Evolutionary conservation across 1,140 invertebrate species (phyloP), one percentile per base, ranked within the genome.

Genomic region (Leptinotarsa undecemlineata): DNA sequence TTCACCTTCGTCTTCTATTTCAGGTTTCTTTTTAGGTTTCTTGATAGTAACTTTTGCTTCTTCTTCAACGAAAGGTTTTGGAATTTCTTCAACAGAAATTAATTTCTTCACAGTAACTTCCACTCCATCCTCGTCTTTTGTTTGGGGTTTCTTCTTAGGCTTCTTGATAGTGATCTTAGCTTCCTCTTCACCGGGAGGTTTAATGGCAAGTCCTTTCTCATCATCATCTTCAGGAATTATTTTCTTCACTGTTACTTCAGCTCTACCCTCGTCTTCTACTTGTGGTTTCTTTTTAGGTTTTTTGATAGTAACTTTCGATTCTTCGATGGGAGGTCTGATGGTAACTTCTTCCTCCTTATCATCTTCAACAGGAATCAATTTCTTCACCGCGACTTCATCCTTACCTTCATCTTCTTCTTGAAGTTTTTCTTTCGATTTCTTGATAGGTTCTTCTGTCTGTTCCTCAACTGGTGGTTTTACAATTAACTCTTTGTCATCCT

Each of bases 321-420:
- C 80, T 14, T 74, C 68, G 73, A 86, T 33, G 6, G 71, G 33
- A 72, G 78, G 73, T 20, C 74, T 75, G 2, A 74, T 75, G 15
- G 42, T 51, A 42, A 74, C 62, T 72, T 78, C 66, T 71, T 78
- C 80, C 48, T 81, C 74, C 11, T 74, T 81, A 69, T 87, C 82
- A 5, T 73, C 70, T n/a, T 76, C 74, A 76, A 78, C 75, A 77
- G 77, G 75, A 63, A 75, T 42, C 33, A 69, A 68, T 77, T 82
- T 79, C 78, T 91, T 91, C 19, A 93, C 87, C 13, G 89, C 92
- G n/a, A 92, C 84, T 85, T 92, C 85, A 17, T 73, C 76, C n/a
- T 69, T 64, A 64, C 86, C 87, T 74, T 84, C 82, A 6, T 80
- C 77, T 86, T 86, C 62, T 81, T 82, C 75, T 74, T 86, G 77